Percentiles rank a stretch among this genome's conserved stretches.
These are phyloP conservation scores for Gnathonemus longibarbis DNA, from an alignment of 2,113 vertebrate genomes.

Conservation along the genomic window DNA sequence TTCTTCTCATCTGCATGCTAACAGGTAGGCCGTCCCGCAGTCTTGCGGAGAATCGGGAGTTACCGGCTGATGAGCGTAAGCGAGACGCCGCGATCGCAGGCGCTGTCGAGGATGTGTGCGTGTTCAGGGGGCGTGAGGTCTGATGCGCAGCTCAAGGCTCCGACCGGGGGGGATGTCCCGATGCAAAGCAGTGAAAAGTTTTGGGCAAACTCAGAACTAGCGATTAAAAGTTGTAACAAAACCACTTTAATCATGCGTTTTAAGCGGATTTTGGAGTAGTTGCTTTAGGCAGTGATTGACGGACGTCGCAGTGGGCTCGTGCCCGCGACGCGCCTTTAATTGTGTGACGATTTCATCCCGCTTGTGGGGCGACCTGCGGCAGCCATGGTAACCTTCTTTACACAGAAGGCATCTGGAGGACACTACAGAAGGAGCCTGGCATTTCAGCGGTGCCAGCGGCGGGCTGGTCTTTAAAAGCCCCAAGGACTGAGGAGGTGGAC, in stretches of 20 bases:
- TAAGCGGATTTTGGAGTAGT: too few species aligned
- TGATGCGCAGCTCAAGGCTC: neutral
- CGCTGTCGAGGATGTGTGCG: neutral
- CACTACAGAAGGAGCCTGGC: neutral
- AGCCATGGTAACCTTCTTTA: slow-evolving; percentile 46
- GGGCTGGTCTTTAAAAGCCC: neutral
- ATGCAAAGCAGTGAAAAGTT: neutral
- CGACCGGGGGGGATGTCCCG: neutral
- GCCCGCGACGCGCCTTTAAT: neutral
- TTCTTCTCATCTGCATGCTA: slow-evolving; percentile 43
- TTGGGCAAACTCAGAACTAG: neutral
- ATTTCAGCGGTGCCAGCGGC: neutral
- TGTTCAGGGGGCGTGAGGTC: neutral
- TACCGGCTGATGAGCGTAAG: neutral
- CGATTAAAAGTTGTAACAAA: neutral
- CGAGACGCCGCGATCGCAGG: neutral
- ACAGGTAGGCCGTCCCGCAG: slow-evolving; percentile 52
- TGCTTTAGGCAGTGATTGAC: neutral
- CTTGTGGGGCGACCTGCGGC: slow-evolving; percentile 39
- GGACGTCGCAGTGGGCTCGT: neutral
- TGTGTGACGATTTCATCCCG: slow-evolving; percentile 23
- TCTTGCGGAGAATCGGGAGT: neutral
- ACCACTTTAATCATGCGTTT: too few species aligned
- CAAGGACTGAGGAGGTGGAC: neutral
- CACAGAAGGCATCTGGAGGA: slow-evolving; percentile 23